Conservation (phyloP, 2,797 vertebrate species). For the Acanthopagrus latus region DNA sequence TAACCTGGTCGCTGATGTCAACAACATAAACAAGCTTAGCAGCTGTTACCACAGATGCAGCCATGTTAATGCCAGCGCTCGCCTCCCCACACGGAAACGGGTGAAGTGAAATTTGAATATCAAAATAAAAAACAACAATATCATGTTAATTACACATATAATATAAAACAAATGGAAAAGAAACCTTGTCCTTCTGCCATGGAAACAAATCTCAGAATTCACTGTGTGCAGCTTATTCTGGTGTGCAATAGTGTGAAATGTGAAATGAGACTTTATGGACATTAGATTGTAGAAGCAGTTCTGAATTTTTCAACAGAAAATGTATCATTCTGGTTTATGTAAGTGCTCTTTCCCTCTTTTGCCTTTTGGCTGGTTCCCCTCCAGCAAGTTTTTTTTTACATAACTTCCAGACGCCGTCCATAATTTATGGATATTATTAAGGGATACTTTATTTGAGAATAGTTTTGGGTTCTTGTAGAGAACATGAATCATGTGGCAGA, state of each 20-base stretch:
- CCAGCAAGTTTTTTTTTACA: neutral
- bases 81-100: neutral
- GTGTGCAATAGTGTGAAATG: neutral
- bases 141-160: neutral
- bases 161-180: too few relatives aligned
- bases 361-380: neutral
- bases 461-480: neutral
- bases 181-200: neutral
- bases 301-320: neutral
- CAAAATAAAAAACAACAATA: conserved; percentile 7
- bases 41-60: too few relatives aligned
- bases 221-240: neutral
- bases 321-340: neutral
- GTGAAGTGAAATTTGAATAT: neutral
- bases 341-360: neutral
- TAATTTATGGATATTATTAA: neutral
- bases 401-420: neutral
- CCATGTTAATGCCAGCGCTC: too few relatives aligned
- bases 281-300: neutral
- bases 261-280: neutral
- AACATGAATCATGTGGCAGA: neutral
- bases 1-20: too few relatives aligned
- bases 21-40: too few relatives aligned
- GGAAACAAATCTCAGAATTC: neutral
- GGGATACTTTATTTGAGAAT: neutral